Percentiles rank a stretch among this genome's conserved stretches.
phyloP scores from a whole-genome alignment of 2,888 invertebrate genomes.

The Bruchidius siliquastri region DNA sequence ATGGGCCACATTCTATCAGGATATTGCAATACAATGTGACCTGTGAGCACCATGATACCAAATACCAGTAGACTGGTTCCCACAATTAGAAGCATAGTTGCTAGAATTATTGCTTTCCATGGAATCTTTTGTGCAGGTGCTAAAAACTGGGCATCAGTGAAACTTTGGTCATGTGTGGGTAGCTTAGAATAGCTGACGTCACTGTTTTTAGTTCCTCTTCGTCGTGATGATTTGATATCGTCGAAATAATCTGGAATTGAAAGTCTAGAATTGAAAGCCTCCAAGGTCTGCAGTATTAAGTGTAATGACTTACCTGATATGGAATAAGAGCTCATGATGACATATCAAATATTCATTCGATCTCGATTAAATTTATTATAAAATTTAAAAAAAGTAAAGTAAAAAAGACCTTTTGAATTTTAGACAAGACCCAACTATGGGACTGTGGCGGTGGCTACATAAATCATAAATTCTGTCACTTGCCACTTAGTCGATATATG shows the following conservation, averaged over 20 bases:
- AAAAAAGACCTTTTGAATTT: no score
- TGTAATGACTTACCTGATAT: constrained; percentile 32
- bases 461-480: no score
- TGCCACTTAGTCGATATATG: no score
- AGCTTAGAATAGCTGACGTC: constrained; percentile 60
- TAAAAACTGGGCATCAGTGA: constrained; percentile 67
- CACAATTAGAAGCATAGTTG: constrained; percentile 66
- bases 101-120: constrained; percentile 78
- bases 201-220: constrained; percentile 56
- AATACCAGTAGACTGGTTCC: constrained; percentile 67
- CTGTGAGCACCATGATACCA: constrained; percentile 73
- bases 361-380: background rate
- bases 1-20: constrained; percentile 86
- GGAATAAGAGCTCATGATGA: constrained; percentile 36
- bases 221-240: constrained; percentile 49
- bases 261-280: background rate
- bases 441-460: no score
- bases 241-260: constrained; percentile 7
- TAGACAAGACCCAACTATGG: no score
- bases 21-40: constrained; percentile 78
- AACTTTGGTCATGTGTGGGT: constrained; percentile 56
- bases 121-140: constrained; percentile 68
- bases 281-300: background rate
- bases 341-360: background rate
- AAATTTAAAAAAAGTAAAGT: no score